These are phyloP conservation scores for Todiramphus chloris DNA, from an alignment of 2,113 vertebrate species.

Conservation along the genomic window DNA sequence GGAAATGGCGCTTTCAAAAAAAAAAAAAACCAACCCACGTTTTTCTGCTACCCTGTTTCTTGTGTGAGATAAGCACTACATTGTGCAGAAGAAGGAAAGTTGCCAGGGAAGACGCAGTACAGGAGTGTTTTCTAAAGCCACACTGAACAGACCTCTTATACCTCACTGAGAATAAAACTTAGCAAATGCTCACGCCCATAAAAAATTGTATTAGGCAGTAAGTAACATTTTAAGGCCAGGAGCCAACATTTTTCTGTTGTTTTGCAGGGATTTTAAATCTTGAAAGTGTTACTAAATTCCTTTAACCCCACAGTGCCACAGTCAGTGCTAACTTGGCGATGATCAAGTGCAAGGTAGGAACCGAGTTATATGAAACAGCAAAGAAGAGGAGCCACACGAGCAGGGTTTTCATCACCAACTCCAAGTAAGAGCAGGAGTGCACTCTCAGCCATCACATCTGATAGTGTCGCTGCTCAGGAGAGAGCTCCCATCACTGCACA, in stretches of 20 bases:
- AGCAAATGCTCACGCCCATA: slow-evolving; percentile 28
- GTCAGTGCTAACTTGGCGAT: neutral
- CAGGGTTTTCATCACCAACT: neutral
- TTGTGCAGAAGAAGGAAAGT: neutral
- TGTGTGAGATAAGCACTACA: slow-evolving; percentile 8
- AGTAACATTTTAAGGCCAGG: slow-evolving; percentile 16
- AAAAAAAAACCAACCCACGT: neutral
- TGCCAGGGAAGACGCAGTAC: slow-evolving; percentile 33
- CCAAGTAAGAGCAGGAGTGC: neutral
- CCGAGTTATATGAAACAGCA: neutral
- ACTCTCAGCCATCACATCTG: neutral
- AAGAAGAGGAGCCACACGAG: accelerated
- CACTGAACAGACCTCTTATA: slow-evolving; percentile 5
- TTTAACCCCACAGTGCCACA: neutral
- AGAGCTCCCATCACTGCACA: neutral
- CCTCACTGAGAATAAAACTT: slow-evolving; percentile 50
- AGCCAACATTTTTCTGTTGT: neutral
- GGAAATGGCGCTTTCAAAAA: neutral
- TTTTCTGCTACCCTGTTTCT: neutral
- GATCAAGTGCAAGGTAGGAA: neutral
- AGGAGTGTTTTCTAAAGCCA: slow-evolving; percentile 31
- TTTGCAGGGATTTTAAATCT: neutral
- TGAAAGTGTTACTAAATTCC: neutral
- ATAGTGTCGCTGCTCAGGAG: neutral
- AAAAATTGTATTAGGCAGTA: slow-evolving; percentile 41